Conservation (phyloP, 2,797 vertebrate species). For the Erethizon dorsatum region DNA sequence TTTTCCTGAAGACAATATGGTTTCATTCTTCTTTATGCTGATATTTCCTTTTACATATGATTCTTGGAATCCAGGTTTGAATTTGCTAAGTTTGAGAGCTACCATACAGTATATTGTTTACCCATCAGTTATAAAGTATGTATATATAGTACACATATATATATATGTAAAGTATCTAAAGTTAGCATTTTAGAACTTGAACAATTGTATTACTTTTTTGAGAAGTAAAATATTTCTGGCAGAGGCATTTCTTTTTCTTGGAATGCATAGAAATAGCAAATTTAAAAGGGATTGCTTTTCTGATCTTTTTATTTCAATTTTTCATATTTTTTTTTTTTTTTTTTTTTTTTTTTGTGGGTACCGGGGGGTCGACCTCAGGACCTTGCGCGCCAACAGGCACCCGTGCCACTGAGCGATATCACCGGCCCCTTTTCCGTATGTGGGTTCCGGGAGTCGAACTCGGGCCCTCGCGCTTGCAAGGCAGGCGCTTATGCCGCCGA, state of each 20-base stretch:
- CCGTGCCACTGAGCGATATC: too few relatives aligned
- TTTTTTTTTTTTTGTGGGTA: too few relatives aligned
- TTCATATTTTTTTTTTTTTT: neutral
- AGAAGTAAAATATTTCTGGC: conserved; percentile 29
- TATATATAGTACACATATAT: neutral
- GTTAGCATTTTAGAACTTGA: conserved; percentile 46
- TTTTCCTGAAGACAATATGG: neutral
- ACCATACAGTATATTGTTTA: neutral
- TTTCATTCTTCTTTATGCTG: neutral
- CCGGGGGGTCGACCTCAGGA: too few relatives aligned
- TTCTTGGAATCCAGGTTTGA: conserved; percentile 20
- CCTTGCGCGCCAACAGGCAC: too few relatives aligned
- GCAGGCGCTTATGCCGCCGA: too few relatives aligned
- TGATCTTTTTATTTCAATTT: conserved; percentile 1
- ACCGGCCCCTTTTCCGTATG: too few relatives aligned
- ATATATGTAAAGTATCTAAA: conserved; percentile 10
- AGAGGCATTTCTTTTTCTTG: neutral
- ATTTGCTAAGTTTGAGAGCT: neutral
- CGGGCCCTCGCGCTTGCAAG: too few relatives aligned
- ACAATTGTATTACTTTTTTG: neutral
- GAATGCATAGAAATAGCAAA: conserved; percentile 17
- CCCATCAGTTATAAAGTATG: neutral
- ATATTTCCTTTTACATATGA: neutral
- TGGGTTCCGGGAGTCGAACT: too few relatives aligned
- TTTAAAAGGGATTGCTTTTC: neutral